Evolutionary conservation across 2,113 vertebrate species (phyloP).

Genomic region (Cephalophus harveyi): DNA sequence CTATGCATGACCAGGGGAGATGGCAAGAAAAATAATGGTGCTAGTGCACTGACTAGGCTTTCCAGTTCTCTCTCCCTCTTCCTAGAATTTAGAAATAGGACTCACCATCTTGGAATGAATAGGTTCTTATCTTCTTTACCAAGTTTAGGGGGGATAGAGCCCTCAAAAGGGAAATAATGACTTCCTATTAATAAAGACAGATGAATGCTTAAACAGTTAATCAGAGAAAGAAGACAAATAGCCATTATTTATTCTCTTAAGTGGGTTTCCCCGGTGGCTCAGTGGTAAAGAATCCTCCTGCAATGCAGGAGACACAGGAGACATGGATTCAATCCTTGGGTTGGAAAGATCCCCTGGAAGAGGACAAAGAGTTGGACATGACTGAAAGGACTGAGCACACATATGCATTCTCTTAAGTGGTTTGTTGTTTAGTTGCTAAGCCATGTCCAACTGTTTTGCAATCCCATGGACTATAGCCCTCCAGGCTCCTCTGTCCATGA

Average conservation of each 20-base stretch:
- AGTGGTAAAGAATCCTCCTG: not conserved
- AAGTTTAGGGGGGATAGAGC: not conserved
- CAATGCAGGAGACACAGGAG: not conserved
- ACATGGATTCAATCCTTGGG: not conserved
- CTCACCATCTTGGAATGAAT: not conserved
- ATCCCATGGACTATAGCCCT: not conserved
- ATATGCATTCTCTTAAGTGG: not conserved
- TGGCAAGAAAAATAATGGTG: not conserved
- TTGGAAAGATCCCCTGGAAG: not conserved
- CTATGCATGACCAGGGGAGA: not conserved
- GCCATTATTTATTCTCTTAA: not conserved
- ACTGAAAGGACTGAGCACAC: not conserved
- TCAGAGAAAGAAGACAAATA: conserved; percentile 7
- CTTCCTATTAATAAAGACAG: not conserved
- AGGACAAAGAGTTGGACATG: not conserved
- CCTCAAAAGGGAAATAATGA: not conserved
- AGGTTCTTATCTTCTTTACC: not conserved
- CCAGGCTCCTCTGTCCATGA: not conserved
- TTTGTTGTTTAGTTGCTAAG: not conserved
- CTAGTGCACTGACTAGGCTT: not conserved
- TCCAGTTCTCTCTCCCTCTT: not conserved
- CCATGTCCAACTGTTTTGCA: not conserved
- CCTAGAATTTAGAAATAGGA: conserved; percentile 17
- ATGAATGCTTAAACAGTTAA: not conserved
- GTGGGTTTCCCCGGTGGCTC: not conserved